These are phyloP conservation scores for Galerucella pusilla DNA, from an alignment of 2,888 invertebrate genomes.

Conservation along the genomic window DNA sequence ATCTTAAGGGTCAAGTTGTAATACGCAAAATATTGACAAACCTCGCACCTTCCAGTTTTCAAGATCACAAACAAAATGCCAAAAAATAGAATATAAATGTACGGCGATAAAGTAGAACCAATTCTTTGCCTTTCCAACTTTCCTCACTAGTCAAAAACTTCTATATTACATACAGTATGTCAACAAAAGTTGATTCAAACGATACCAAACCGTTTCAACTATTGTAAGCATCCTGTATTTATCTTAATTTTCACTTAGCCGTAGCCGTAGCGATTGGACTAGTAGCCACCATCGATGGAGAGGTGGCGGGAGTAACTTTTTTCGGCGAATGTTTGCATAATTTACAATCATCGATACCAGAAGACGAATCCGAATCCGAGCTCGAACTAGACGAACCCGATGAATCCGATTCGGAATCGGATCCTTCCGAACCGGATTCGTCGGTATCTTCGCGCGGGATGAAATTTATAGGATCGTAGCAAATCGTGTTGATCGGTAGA, in stretches of 20 bases:
- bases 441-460: constrained; percentile 65
- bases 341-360: constrained; percentile 50
- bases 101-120: too few species aligned
- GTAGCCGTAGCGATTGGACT: background rate
- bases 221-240: background rate
- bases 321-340: constrained; percentile 48
- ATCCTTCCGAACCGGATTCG: constrained; percentile 70
- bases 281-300: constrained; percentile 10
- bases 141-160: background rate
- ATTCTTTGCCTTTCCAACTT: background rate
- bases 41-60: too few species aligned
- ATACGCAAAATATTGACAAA: too few species aligned
- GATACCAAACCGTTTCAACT: background rate
- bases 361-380: constrained; percentile 45
- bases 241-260: background rate
- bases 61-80: too few species aligned
- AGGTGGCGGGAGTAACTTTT: constrained; percentile 12
- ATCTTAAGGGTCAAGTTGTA: too few species aligned
- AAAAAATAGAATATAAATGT: too few species aligned
- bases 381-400: constrained; percentile 67
- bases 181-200: background rate
- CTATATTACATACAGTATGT: background rate
- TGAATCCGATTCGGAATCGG: constrained; percentile 65
- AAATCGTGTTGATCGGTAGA: constrained; percentile 91
- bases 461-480: constrained; percentile 73